Percentiles rank a stretch among this genome's conserved stretches.
These are phyloP conservation scores for Euleptes europaea DNA, from an alignment of 2,113 vertebrate genomes.

Conservation along the genomic window DNA sequence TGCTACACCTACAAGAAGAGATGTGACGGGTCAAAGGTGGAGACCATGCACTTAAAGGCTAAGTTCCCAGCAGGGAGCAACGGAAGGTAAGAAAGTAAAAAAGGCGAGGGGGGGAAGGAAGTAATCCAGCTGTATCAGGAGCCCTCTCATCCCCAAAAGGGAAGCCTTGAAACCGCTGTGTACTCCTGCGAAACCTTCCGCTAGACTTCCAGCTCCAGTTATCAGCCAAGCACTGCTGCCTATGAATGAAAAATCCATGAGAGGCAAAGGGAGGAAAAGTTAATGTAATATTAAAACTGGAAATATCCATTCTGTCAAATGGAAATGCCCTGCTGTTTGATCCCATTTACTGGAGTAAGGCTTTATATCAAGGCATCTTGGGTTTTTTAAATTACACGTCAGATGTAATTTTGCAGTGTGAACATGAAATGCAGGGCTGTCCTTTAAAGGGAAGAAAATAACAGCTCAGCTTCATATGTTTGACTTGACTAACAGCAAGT, in stretches of 20 bases:
- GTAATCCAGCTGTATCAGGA: neutral
- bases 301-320: slow-evolving; percentile 64
- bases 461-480: slow-evolving; percentile 1
- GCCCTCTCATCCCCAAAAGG: accelerated
- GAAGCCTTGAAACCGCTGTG: slow-evolving; percentile 9
- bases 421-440: slow-evolving; percentile 42
- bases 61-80: neutral
- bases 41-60: neutral
- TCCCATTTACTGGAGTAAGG: slow-evolving; percentile 73
- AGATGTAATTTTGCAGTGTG: slow-evolving; percentile 62
- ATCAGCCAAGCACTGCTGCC: slow-evolving; percentile 31
- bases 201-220: slow-evolving; percentile 3
- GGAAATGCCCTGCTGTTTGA: slow-evolving; percentile 69
- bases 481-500: slow-evolving; percentile 37
- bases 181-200: neutral
- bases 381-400: slow-evolving; percentile 71
- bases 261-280: slow-evolving; percentile 43
- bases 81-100: slow-evolving; percentile 1
- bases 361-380: slow-evolving; percentile 62
- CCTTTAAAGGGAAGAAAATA: slow-evolving; percentile 40
- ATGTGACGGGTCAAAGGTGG: neutral
- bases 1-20: neutral
- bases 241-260: slow-evolving; percentile 59
- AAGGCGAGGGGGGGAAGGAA: neutral
- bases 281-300: slow-evolving; percentile 62